These are phyloP conservation scores for Lucilia sericata DNA, from an alignment of 1,140 invertebrate genomes.

Conservation along the genomic window DNA sequence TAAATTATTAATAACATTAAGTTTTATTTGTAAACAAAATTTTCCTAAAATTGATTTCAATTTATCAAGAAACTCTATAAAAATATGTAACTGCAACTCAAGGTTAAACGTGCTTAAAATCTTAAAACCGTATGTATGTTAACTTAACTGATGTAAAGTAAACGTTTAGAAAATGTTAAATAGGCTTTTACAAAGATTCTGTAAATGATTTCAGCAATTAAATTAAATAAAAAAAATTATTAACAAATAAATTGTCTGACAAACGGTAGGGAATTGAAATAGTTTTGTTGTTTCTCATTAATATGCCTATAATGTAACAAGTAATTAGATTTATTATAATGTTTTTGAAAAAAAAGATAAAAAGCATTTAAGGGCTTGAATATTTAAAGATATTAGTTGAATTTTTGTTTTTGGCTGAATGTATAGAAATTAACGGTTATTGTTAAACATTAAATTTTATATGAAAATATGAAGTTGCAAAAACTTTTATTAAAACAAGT, in stretches of 20 bases:
- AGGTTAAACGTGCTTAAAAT: not conserved
- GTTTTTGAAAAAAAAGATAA: not conserved
- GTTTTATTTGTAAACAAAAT: too few relatives aligned
- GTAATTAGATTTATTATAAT: conserved; percentile 5
- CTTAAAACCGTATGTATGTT: not conserved
- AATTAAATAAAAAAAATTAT: not conserved
- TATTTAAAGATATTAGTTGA: too few relatives aligned
- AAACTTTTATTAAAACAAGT: too few relatives aligned
- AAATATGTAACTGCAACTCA: not conserved
- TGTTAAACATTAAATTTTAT: not conserved
- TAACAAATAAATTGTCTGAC: not conserved
- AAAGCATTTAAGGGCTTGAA: too few relatives aligned
- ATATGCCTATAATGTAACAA: not conserved
- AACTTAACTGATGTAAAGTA: not conserved
- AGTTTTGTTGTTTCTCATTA: not conserved
- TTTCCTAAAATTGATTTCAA: not conserved
- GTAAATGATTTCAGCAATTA: not conserved
- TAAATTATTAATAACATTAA: too few relatives aligned
- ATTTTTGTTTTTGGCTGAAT: too few relatives aligned
- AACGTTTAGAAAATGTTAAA: not conserved
- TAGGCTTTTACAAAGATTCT: not conserved
- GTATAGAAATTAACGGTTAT: not conserved
- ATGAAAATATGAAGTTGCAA: too few relatives aligned
- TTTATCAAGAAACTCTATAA: too few relatives aligned
- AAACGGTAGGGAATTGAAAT: not conserved